Conservation (phyloP, 2,113 vertebrate genomes). For the Rhea pennata region DNA sequence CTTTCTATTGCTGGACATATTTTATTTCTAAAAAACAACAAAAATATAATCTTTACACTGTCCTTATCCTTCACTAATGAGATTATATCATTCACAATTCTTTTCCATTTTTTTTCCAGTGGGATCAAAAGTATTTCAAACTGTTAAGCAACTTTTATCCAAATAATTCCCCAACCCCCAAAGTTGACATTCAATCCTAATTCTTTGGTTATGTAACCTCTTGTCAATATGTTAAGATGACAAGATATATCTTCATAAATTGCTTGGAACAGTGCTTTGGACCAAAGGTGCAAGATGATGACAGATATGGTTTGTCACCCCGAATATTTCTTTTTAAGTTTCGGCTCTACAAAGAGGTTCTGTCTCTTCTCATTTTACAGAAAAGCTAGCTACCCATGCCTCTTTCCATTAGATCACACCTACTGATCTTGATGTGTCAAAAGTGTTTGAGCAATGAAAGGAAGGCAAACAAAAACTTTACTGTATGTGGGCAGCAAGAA, state of each 20-base stretch:
- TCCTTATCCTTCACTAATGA: not conserved
- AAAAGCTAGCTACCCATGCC: not conserved
- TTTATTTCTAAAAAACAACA: not conserved
- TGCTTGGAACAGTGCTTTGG: not conserved
- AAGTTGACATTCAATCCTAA: not conserved
- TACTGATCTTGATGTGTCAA: not conserved
- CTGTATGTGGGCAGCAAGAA: not conserved
- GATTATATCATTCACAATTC: not conserved
- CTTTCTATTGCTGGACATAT: not conserved
- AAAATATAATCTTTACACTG: not conserved
- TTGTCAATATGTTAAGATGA: not conserved
- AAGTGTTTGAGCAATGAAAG: constrained; percentile 1
- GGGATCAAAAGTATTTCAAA: not conserved
- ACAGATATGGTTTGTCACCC: not conserved
- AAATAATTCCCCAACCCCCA: not conserved
- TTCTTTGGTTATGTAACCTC: not conserved
- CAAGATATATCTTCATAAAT: not conserved
- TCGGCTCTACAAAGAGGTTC: not conserved
- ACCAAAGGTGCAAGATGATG: not conserved
- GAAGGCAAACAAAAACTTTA: not conserved
- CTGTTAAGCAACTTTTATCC: not conserved
- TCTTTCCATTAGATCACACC: not conserved
- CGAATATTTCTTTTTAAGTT: not conserved
- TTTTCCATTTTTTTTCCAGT: not conserved
- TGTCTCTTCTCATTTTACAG: not conserved